Conservation (phyloP, 2,888 invertebrate genomes). For the Diplolepis rosae region DNA sequence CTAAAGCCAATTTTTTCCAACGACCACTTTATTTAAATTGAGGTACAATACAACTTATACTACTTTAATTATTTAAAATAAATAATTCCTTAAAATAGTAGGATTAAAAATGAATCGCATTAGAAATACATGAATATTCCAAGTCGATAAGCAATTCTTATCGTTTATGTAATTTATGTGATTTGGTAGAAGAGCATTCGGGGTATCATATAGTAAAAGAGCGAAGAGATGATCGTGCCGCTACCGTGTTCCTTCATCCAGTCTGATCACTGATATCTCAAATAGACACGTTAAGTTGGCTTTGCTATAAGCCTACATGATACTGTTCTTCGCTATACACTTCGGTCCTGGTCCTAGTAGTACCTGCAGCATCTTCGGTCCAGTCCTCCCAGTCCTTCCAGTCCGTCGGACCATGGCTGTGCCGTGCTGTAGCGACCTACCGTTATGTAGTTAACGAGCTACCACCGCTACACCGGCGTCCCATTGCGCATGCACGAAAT, state of each 20-base stretch:
- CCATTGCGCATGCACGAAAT: conserved; percentile 74
- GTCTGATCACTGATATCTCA: conserved; percentile 67
- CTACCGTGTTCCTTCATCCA: conserved; percentile 52
- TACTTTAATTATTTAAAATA: too few relatives aligned
- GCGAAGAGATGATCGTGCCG: conserved; percentile 49
- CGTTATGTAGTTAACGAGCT: conserved; percentile 74
- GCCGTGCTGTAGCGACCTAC: conserved; percentile 65
- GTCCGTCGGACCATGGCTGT: conserved; percentile 41
- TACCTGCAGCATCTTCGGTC: conserved; percentile 35
- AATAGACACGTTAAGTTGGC: conserved; percentile 68
- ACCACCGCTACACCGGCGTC: conserved; percentile 69
- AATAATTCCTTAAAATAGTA: too few relatives aligned
- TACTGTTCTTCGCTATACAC: conserved; percentile 17
- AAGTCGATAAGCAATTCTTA: background rate
- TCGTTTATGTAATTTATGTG: background rate
- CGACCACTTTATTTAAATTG: too few relatives aligned
- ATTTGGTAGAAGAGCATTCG: background rate
- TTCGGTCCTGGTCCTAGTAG: conserved; percentile 30
- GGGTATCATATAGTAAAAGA: conserved; percentile 18
- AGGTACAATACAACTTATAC: too few relatives aligned
- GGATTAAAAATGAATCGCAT: background rate
- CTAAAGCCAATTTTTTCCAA: too few relatives aligned
- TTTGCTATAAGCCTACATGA: conserved; percentile 42
- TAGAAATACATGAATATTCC: background rate
- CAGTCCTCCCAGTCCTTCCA: conserved; percentile 1